A percentile compares a stretch with the other conserved stretches of the same genome.
Conservation (phyloP, 2,797 vertebrate species). For the Otolemur crassicaudatus region DNA sequence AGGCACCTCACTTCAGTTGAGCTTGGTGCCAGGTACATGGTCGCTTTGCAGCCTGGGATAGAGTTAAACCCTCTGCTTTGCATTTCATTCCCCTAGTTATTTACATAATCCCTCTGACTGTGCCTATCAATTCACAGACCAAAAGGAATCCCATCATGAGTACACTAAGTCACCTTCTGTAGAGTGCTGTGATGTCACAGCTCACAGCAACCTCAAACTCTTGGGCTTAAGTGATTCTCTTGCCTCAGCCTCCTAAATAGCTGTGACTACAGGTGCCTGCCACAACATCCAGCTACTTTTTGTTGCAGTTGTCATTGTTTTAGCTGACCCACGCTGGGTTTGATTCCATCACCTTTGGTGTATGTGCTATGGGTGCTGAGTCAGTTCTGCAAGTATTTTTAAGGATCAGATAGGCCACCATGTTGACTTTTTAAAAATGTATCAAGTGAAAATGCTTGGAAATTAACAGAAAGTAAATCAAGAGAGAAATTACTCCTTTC, state of each 20-base stretch:
- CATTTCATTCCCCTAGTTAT: constrained; percentile 64
- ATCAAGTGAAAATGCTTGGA: constrained; percentile 6
- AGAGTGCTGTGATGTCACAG: no score
- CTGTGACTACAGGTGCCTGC: no score
- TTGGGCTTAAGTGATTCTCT: no score
- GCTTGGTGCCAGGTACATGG: constrained; percentile 47
- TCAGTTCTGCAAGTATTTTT: neutral
- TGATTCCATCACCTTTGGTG: no score
- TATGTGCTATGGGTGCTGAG: no score
- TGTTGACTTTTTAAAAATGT: neutral
- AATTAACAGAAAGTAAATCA: neutral
- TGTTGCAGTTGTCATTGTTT: no score
- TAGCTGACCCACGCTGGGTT: no score
- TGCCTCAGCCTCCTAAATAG: no score
- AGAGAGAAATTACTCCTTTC: neutral
- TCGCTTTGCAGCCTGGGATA: constrained; percentile 45
- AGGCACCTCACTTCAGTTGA: neutral
- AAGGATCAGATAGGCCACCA: neutral
- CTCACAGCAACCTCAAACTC: no score
- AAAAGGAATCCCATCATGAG: constrained; percentile 60
- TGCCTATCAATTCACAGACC: constrained; percentile 73
- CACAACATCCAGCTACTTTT: no score
- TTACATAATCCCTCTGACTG: constrained; percentile 68
- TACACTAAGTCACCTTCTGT: neutral
- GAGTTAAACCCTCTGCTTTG: constrained; percentile 61